Evolutionary conservation across 1,140 invertebrate species (phyloP), one percentile per base, ranked within the genome.

Genomic region (Pinna nobilis): DNA sequence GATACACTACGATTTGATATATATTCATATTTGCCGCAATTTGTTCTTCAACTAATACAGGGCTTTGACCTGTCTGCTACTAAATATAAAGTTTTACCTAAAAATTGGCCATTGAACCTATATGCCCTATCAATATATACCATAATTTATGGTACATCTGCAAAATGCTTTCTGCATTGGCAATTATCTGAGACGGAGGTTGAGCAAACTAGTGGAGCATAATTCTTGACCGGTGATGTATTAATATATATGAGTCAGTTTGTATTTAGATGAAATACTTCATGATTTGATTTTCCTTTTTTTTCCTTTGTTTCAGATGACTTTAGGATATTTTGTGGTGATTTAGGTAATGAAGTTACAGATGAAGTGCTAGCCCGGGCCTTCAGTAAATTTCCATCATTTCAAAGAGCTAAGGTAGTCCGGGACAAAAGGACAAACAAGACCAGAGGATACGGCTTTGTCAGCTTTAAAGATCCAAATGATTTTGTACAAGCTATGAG

Each of bases 401-500:
- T 99, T 89, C 92, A 95, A 84, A 94, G 94, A 87, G 98, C 98
- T 0, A 97, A 97, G 88, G 98, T 99, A 6, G 93, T 99, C 1
- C 91, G 98, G 75, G 98, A 99, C 87, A 98, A 98, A 85, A 90
- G 97, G 53, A 98, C 97, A 0, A 99, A 99, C 86, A 99, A 99
- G 90, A 98, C 95, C 53, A 98, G 98, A 91, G 98, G 98, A 7
- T 99, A 98, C 90, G 98, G 98, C 6, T 99, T 99, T 89, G 96
- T 99, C 39, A 99, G 97, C 81, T 99, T 99, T 86, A 97, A 96
- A 86, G 97, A 99, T 89, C 97, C 98, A 0, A 94, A 95, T 44
- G 98, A 99, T 88, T 99, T 99, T 84, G 97, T 98, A 41, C 94
- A 95, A 84, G 98, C 98, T 11, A 99, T 99, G 94, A 96, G 98